Evolutionary conservation across 1,140 invertebrate species (phyloP), one percentile per base, ranked within the genome.

Genomic region (Plodia interpunctella): DNA sequence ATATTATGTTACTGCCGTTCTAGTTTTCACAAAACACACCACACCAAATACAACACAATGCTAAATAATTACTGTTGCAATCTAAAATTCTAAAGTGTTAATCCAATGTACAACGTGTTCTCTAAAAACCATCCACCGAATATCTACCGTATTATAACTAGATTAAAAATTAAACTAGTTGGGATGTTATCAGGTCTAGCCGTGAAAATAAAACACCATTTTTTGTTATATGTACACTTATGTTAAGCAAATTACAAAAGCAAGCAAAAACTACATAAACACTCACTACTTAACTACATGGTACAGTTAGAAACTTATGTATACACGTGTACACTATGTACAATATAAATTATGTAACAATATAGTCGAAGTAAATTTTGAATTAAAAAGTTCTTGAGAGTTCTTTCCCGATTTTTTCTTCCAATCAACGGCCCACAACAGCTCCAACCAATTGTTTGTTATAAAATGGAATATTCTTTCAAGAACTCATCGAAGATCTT

Each of bases 211-310:
- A 44, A 44, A 44, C 38, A 44, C 38, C 38, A 44, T 15, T 15
- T 44, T 44, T 44, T 32, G 30, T 3, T 1, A 15, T 44, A 15
- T 44, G 1, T 44, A 44, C 38, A 44, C 11, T 44, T 44, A 1
- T 32, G 30, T 32, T 17, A 15, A 44, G 38, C 38, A 44, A 44
- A 44, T 44, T 44, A 44, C 38, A 44, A 32, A 32, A 44, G 38
- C 38, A 44, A 44, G 38, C 38, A 5, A 35, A 35, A 35, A 35
- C 10, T 32, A 10, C 6, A 32, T n/a, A 44, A 44, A 44, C 13
- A 44, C 21, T 25, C n/a, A n/a, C n/a, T n/a, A n/a, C n/a, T 25
- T 25, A 25, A 2, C 21, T 25, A 25, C 21, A 3, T 25, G 6
- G 21, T 25, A 25, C 2, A 25, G 21, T 6, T 6, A 25, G 2